These are phyloP conservation scores for Macrotus californicus DNA, from an alignment of 2,113 vertebrate genomes.

Conservation along the genomic window DNA sequence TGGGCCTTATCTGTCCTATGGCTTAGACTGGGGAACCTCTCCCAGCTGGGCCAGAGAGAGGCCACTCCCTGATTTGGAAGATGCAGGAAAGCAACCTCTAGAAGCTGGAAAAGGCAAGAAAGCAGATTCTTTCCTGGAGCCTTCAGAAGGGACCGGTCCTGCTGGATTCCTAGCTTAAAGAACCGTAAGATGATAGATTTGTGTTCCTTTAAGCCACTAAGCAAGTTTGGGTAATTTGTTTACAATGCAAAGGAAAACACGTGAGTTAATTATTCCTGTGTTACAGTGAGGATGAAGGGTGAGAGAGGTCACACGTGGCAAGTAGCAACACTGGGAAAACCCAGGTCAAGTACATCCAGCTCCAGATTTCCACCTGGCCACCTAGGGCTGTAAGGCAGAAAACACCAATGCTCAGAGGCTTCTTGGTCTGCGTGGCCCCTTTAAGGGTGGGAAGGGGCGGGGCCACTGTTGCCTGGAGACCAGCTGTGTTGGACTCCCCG, in stretches of 20 bases:
- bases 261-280: background rate
- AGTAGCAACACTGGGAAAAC: background rate
- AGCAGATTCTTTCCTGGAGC: background rate
- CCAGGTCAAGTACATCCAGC: background rate
- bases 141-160: background rate
- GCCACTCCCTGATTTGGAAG: background rate
- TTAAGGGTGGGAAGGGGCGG: conserved; percentile 33
- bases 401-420: fast-evolving
- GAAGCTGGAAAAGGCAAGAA: background rate
- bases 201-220: background rate
- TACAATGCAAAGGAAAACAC: background rate
- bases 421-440: background rate
- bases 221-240: background rate
- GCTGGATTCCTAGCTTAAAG: background rate
- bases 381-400: too few relatives aligned
- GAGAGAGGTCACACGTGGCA: too few relatives aligned
- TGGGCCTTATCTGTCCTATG: fast-evolving
- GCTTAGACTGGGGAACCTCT: background rate
- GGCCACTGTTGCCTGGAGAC: conserved; percentile 46
- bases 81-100: background rate
- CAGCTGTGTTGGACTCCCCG: fast-evolving
- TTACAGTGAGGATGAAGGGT: background rate
- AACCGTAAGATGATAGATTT: background rate
- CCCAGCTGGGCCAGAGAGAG: background rate
- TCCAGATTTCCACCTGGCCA: background rate